phyloP scores from a whole-genome alignment of 2,797 vertebrate genomes.

The Mus caroli region DNA sequence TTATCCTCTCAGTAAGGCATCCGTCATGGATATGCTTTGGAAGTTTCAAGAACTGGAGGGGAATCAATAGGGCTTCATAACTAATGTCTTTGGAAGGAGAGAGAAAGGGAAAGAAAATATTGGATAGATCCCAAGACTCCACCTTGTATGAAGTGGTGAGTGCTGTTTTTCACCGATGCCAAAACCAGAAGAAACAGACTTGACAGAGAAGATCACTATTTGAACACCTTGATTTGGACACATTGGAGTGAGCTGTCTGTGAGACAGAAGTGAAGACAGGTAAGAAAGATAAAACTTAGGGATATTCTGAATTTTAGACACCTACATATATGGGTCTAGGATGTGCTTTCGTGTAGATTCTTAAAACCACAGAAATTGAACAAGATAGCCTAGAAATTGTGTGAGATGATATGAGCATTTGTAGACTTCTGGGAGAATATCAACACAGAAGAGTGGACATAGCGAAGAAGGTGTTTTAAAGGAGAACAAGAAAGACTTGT shows the following conservation, averaged over 20 bases:
- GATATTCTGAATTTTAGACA: background rate
- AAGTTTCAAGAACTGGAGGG: background rate
- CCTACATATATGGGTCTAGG: background rate
- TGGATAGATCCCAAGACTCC: background rate
- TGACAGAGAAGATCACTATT: conserved; percentile 1
- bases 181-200: background rate
- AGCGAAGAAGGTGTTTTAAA: background rate
- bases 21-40: background rate
- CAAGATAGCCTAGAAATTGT: background rate
- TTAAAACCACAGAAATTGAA: conserved; percentile 2
- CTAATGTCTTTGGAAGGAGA: conserved; percentile 25
- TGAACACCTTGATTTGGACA: background rate
- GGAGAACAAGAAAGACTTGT: background rate
- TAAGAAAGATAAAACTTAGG: background rate
- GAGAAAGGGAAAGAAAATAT: background rate
- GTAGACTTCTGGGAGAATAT: conserved; percentile 41
- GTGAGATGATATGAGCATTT: background rate
- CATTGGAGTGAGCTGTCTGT: background rate
- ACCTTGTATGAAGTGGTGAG: background rate
- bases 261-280: background rate
- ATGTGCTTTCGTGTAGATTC: background rate
- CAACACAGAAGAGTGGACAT: background rate
- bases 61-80: background rate
- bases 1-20: background rate
- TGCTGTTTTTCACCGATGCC: background rate